Evolutionary conservation across 2,888 invertebrate genomes (phyloP).

Genomic region (Syrphus vitripennis): DNA sequence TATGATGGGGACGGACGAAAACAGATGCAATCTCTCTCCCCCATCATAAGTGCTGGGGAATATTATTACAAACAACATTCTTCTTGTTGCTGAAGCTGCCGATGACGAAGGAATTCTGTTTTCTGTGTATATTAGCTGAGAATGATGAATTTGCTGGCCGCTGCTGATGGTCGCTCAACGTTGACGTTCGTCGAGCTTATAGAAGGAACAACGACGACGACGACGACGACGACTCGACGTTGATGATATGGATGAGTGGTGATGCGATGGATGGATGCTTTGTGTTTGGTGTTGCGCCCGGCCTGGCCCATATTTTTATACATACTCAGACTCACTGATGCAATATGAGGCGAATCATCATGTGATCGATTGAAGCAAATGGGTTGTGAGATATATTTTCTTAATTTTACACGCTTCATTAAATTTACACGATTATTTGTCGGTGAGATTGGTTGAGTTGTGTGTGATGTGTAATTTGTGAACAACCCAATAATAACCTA

Average conservation of each 20-base stretch:
- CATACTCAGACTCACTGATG: background rate
- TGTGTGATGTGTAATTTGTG: slow-evolving; percentile 17
- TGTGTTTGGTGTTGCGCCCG: slow-evolving; percentile 15
- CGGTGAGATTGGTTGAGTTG: background rate
- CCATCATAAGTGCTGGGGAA: slow-evolving; percentile 18
- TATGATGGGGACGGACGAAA: background rate
- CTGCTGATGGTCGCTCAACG: background rate
- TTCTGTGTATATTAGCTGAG: slow-evolving; percentile 55
- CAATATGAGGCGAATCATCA: slow-evolving; percentile 50
- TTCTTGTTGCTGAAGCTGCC: slow-evolving; percentile 4
- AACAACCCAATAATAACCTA: slow-evolving; percentile 9
- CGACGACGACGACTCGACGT: background rate
- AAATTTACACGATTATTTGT: slow-evolving; percentile 63
- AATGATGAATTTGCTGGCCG: slow-evolving; percentile 48
- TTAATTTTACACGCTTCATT: slow-evolving; percentile 70
- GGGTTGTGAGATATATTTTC: slow-evolving; percentile 65
- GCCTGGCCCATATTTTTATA: slow-evolving; percentile 63
- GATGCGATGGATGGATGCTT: slow-evolving; percentile 30
- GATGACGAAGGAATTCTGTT: slow-evolving; percentile 26
- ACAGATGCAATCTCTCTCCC: slow-evolving; percentile 57
- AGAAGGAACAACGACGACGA: background rate
- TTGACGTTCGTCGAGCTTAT: background rate
- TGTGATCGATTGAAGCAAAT: slow-evolving; percentile 62
- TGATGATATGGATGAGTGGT: slow-evolving; percentile 53
- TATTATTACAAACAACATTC: slow-evolving; percentile 33